A percentile compares a stretch with the other conserved stretches of the same genome.
Conservation (phyloP, 2,113 vertebrate species). For the rat (Rattus norvegicus) region GRCr8 NC_086025.1:115238501-115239000, state of each 20-base stretch:
- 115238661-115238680: not conserved
- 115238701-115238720: not conserved
- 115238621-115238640: not conserved
- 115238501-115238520: not conserved
- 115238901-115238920: slow-evolving; percentile 51
- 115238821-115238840: slow-evolving; percentile 66
- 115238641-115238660: not conserved
- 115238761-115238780: not conserved
- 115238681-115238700: not conserved
- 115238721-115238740: not conserved
- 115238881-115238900: not conserved
- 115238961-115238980: not conserved
- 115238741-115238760: not conserved
- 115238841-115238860: not conserved
- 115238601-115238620: not conserved
- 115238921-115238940: not conserved
- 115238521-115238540: no score
- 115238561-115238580: slow-evolving; percentile 2
- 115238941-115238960: not conserved
- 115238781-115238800: not conserved
- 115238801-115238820: not conserved
- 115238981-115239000: not conserved
- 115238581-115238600: not conserved
- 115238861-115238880: slow-evolving; percentile 16
- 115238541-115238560: not conserved